Conservation (phyloP, 2,113 vertebrate genomes). For the Peromyscus maniculatus region DNA sequence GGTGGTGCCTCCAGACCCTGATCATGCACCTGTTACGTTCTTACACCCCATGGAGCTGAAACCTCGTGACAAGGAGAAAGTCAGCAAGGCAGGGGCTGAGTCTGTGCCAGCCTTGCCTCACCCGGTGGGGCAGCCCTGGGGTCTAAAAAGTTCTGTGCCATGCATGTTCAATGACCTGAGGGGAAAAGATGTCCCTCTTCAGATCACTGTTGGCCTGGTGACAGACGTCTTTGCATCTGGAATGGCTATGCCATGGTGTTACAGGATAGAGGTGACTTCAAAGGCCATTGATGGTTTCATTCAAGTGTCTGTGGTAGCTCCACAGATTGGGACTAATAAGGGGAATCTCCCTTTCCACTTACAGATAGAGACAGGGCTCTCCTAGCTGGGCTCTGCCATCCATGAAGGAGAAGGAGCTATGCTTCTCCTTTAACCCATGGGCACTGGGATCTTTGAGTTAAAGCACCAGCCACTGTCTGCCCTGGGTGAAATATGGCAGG, state of each 20-base stretch:
- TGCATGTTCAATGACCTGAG: fast-evolving
- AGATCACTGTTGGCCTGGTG: not conserved
- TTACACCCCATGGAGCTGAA: not conserved
- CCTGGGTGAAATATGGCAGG: constrained; percentile 97
- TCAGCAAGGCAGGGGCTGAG: fast-evolving
- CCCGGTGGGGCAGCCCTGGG: fast-evolving
- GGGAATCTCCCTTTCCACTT: fast-evolving
- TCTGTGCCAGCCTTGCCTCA: fast-evolving
- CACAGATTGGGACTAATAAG: fast-evolving
- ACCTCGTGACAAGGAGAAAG: not conserved
- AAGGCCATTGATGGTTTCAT: fast-evolving
- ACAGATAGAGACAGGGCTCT: not conserved
- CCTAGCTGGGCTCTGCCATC: not conserved
- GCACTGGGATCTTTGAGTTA: constrained; percentile 89
- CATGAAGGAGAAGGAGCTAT: not conserved
- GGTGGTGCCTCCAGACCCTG: fast-evolving
- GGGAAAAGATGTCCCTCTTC: not conserved
- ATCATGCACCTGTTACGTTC: not conserved
- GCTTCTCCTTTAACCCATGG: constrained; percentile 82
- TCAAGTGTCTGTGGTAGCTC: too few relatives aligned
- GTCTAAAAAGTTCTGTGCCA: too few relatives aligned
- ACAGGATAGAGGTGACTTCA: not conserved
- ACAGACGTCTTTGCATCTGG: fast-evolving
- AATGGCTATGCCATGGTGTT: fast-evolving
- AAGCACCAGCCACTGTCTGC: constrained; percentile 95